phyloP scores from a whole-genome alignment of 2,113 vertebrate species.

The Triplophysa dalaica region DNA sequence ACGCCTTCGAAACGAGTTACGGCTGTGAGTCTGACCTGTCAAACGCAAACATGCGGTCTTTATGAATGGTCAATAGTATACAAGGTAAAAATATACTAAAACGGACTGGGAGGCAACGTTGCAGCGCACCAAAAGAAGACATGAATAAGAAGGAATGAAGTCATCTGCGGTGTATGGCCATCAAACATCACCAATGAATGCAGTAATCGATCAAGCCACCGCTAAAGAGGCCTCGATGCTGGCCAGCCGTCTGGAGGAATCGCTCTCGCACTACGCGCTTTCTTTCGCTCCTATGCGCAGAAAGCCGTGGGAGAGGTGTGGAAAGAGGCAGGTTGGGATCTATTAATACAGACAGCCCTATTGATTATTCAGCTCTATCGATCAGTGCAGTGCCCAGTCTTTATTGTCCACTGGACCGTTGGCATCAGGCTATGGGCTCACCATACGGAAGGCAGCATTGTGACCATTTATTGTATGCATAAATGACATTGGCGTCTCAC shows the following conservation, averaged over 20 bases:
- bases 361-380: conserved; percentile 14
- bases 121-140: conserved; percentile 36
- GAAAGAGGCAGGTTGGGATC: conserved; percentile 27
- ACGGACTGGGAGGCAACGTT: conserved; percentile 26
- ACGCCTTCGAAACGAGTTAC: conserved; percentile 8
- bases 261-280: background rate
- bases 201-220: conserved; percentile 21
- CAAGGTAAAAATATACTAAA: background rate
- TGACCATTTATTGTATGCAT: conserved; percentile 7
- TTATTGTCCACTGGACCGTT: background rate
- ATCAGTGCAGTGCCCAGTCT: conserved; percentile 20
- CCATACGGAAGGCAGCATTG: conserved; percentile 1
- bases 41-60: background rate
- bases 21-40: background rate
- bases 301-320: conserved; percentile 22
- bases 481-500: conserved; percentile 36
- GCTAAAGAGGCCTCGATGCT: conserved; percentile 20
- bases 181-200: conserved; percentile 31
- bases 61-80: background rate
- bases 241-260: conserved; percentile 11
- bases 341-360: conserved; percentile 26
- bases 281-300: conserved; percentile 5
- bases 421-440: conserved; percentile 32
- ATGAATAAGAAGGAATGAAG: conserved; percentile 46
- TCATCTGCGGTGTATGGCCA: conserved; percentile 31